Conservation (phyloP, 2,113 vertebrate species). For the Xiphias gladius region DNA sequence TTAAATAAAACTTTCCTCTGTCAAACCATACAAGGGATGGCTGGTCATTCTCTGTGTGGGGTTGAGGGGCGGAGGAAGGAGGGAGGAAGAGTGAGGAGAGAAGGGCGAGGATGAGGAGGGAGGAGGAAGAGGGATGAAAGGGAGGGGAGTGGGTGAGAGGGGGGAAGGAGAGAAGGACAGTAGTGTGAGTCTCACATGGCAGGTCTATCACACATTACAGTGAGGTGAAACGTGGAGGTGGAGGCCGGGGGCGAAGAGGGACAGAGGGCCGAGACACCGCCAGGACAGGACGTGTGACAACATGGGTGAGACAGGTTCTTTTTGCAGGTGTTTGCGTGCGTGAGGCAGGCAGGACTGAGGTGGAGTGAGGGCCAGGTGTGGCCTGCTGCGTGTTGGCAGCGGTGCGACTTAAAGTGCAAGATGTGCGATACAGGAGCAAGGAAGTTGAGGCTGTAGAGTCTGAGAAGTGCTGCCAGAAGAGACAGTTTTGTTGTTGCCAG, state of each 20-base stretch:
- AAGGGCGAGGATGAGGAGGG: slow-evolving; percentile 89
- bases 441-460: background rate
- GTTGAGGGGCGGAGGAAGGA: slow-evolving; percentile 84
- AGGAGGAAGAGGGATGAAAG: slow-evolving; percentile 84
- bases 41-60: slow-evolving; percentile 99
- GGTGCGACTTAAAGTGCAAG: background rate
- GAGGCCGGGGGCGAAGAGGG: slow-evolving; percentile 24
- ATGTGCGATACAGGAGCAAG: slow-evolving; percentile 1
- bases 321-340: slow-evolving; percentile 28
- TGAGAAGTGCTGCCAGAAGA: background rate
- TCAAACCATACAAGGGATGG: slow-evolving; percentile 99
- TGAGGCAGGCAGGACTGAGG: slow-evolving; percentile 24
- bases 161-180: slow-evolving; percentile 96
- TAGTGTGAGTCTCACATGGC: slow-evolving; percentile 95
- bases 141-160: slow-evolving; percentile 67
- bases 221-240: slow-evolving; percentile 78
- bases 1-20: slow-evolving; percentile 99
- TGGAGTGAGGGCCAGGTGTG: slow-evolving; percentile 13
- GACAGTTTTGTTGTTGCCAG: background rate
- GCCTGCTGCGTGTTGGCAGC: background rate
- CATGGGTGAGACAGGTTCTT: slow-evolving; percentile 22
- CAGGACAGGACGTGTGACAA: slow-evolving; percentile 44
- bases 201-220: slow-evolving; percentile 89
- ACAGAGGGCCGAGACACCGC: slow-evolving; percentile 45
- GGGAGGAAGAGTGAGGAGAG: slow-evolving; percentile 84